Percentiles rank a stretch among this genome's conserved stretches.
Evolutionary conservation across 2,797 vertebrate genomes (phyloP).

Genomic region (Ceryle rudis): DNA sequence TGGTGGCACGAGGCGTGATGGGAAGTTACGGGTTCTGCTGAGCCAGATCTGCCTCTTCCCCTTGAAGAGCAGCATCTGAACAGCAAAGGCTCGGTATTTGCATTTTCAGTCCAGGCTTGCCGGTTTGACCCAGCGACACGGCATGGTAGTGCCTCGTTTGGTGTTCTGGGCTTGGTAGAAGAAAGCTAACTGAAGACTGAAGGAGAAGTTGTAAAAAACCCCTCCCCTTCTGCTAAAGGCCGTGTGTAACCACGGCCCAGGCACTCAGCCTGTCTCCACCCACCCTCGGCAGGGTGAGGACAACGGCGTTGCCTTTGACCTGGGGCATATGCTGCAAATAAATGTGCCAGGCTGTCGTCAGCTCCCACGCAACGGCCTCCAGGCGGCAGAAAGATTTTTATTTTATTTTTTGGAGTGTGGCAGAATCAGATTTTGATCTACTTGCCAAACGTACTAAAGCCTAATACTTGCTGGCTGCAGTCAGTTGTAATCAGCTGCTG

Average conservation of each 20-base stretch:
- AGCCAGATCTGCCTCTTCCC: not conserved
- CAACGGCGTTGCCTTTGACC: not conserved
- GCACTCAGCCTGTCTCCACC: not conserved
- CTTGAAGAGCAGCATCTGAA: rapidly evolving
- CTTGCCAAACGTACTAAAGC: not conserved
- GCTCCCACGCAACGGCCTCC: not conserved
- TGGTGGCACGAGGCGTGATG: rapidly evolving
- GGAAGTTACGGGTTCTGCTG: not conserved
- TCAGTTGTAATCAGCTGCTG: not conserved
- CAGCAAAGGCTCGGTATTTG: not conserved
- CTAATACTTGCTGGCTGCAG: not conserved
- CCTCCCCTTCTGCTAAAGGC: not conserved
- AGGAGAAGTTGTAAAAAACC: not conserved
- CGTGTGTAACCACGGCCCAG: not conserved
- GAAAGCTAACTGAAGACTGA: not conserved
- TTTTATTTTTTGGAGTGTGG: not conserved
- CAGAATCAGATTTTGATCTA: not conserved
- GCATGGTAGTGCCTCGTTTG: not conserved
- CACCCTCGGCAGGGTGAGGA: not conserved
- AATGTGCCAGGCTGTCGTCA: rapidly evolving
- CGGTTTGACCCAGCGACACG: rapidly evolving
- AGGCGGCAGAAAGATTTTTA: not conserved
- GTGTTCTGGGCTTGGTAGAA: not conserved
- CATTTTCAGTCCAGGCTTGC: not conserved
- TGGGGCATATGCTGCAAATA: not conserved